These are phyloP conservation scores for Tortricodes alternella DNA, from an alignment of 2,888 invertebrate species.

Conservation along the genomic window DNA sequence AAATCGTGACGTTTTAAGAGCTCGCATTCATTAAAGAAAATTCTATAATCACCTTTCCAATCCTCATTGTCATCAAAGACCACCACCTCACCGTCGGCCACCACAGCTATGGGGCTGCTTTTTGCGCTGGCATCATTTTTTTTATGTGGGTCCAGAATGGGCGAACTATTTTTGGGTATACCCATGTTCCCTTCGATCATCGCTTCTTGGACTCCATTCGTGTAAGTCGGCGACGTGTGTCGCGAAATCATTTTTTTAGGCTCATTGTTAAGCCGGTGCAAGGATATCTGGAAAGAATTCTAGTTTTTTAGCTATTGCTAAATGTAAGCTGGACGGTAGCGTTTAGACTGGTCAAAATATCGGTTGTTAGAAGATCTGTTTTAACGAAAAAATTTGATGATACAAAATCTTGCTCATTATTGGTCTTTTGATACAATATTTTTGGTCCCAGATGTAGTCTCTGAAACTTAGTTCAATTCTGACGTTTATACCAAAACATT, in stretches of 20 bases:
- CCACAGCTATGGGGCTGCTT: slow-evolving; percentile 83
- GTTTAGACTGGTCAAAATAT: not conserved
- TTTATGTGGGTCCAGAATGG: slow-evolving; percentile 75
- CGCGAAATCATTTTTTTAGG: slow-evolving; percentile 77
- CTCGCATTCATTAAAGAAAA: not conserved
- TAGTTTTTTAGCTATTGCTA: slow-evolving; percentile 17
- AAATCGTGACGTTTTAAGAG: not conserved
- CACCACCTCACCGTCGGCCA: slow-evolving; percentile 90
- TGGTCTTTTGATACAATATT: no score
- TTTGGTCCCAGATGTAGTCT: no score
- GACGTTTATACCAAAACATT: no score
- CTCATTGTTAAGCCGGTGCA: slow-evolving; percentile 75
- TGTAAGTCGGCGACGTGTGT: slow-evolving; percentile 75
- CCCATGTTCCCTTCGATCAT: slow-evolving; percentile 62
- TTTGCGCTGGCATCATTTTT: slow-evolving; percentile 70
- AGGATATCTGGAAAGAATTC: slow-evolving; percentile 61
- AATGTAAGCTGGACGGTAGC: slow-evolving; percentile 1
- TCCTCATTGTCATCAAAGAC: slow-evolving; percentile 94
- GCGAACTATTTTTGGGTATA: slow-evolving; percentile 76
- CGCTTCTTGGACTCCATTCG: slow-evolving; percentile 69
- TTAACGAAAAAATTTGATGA: no score
- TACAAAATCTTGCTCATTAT: no score
- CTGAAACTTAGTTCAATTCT: no score
- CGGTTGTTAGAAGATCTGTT: no score
- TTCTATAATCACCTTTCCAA: slow-evolving; percentile 84